Conservation (phyloP, 2,797 vertebrate species). For the Sternotherus odoratus region DNA sequence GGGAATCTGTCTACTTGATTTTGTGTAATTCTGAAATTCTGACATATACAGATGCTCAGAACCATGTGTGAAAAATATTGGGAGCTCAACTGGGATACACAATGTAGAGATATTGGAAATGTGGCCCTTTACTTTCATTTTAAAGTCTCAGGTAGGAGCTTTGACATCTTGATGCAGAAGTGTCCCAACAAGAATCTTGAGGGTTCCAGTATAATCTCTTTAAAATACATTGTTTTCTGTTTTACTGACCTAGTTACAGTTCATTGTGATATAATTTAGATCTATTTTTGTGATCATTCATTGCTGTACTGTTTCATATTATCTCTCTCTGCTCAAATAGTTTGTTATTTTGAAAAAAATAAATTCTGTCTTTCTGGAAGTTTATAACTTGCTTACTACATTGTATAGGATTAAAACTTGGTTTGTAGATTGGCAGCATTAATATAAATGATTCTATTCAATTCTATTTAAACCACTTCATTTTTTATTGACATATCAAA, state of each 20-base stretch:
- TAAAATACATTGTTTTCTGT: conserved; percentile 19
- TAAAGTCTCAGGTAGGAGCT: not conserved
- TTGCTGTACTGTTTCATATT: not conserved
- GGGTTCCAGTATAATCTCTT: not conserved
- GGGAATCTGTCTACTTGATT: not conserved
- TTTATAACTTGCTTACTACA: not conserved
- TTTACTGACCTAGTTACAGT: not conserved
- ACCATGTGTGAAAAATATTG: not conserved
- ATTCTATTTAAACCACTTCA: not conserved
- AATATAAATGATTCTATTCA: not conserved
- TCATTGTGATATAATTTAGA: conserved; percentile 21
- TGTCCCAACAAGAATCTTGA: not conserved
- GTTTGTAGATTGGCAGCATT: not conserved
- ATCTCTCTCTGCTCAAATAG: not conserved
- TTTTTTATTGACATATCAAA: not conserved
- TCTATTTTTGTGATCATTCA: not conserved
- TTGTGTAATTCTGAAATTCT: not conserved
- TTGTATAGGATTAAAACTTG: conserved; percentile 1
- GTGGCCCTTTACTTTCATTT: not conserved
- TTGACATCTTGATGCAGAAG: not conserved
- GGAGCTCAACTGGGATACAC: not conserved
- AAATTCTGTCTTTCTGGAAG: not conserved
- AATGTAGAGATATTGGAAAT: not conserved
- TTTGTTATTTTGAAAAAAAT: conserved; percentile 29
- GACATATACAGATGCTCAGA: not conserved